Evolutionary conservation across 2,113 vertebrate species (phyloP).

Genomic region (Myxocyprinus asiaticus): DNA sequence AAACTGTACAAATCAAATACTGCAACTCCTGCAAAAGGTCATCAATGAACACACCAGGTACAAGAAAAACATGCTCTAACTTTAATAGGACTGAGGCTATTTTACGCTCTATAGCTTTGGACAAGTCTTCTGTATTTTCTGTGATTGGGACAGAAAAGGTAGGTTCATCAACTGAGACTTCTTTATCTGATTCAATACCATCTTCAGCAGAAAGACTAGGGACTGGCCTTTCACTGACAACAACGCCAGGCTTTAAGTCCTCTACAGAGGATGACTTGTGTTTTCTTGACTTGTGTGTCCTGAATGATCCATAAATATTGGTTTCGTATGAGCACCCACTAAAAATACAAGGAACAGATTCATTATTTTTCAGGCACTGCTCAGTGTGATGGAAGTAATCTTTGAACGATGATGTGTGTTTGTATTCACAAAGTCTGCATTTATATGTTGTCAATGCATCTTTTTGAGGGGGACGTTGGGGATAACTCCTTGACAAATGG

Average conservation of each 20-base stretch:
- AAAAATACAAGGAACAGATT: slow-evolving; percentile 30
- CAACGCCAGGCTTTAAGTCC: not conserved
- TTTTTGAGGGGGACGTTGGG: too few relatives aligned
- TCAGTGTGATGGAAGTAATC: too few relatives aligned
- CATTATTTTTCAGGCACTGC: too few relatives aligned
- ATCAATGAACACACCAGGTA: slow-evolving; percentile 25
- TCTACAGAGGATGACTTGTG: slow-evolving; percentile 14
- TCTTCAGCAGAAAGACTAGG: slow-evolving; percentile 9
- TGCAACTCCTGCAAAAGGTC: slow-evolving; percentile 32
- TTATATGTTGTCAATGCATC: too few relatives aligned
- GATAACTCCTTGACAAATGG: too few relatives aligned
- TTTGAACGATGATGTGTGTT: slow-evolving; percentile 4
- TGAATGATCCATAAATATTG: slow-evolving; percentile 43
- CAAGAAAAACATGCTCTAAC: slow-evolving; percentile 30
- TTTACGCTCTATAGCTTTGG: slow-evolving; percentile 31
- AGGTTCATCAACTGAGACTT: slow-evolving; percentile 7
- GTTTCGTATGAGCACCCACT: slow-evolving; percentile 22
- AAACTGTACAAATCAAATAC: slow-evolving; percentile 38
- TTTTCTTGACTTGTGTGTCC: slow-evolving; percentile 19
- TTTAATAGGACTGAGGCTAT: slow-evolving; percentile 36
- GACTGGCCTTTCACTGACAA: slow-evolving; percentile 22
- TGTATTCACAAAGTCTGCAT: not conserved
- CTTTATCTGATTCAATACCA: not conserved
- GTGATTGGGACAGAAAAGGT: not conserved
- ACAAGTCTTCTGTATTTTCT: slow-evolving; percentile 24